Conservation (phyloP, 2,888 invertebrate genomes). For the Druceiella hillmani region DNA sequence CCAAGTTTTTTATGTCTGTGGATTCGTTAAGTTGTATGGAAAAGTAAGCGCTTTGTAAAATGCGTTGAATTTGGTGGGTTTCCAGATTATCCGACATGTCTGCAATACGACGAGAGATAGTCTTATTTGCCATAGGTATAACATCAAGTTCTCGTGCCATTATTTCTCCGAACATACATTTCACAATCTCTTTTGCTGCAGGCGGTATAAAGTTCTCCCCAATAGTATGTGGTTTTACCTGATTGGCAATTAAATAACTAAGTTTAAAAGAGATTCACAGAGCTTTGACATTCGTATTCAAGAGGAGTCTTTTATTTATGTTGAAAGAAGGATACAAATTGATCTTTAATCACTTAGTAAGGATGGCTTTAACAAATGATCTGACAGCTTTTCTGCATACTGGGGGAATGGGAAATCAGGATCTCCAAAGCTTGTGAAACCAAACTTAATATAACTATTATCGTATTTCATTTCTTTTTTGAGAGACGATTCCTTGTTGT, state of each 20-base stretch:
- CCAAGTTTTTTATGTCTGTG: conserved; percentile 12
- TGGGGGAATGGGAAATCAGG: too few species aligned
- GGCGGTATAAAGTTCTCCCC: conserved; percentile 11
- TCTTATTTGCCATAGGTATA: conserved; percentile 14
- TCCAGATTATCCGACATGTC: conserved; percentile 15
- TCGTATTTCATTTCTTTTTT: conserved; percentile 15
- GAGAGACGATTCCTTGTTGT: too few species aligned
- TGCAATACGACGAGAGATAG: conserved; percentile 14
- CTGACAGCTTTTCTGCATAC: too few species aligned
- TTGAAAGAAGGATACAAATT: too few species aligned
- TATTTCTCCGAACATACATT: conserved; percentile 16
- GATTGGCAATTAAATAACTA: conserved; percentile 12
- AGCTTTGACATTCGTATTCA: too few species aligned
- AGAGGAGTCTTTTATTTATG: too few species aligned
- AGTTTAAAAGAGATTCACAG: too few species aligned
- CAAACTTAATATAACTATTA: conserved; percentile 14
- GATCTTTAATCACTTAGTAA: too few species aligned
- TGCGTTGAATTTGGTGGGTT: conserved; percentile 11
- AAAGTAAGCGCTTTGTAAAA: conserved; percentile 9
- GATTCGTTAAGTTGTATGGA: conserved; percentile 13
- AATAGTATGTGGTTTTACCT: conserved; percentile 14
- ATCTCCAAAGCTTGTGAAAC: conserved; percentile 13
- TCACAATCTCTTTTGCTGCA: conserved; percentile 16
- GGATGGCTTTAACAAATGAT: too few species aligned
- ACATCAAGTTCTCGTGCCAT: conserved; percentile 13